These are phyloP conservation scores for Diadophis punctatus DNA, from an alignment of 2,113 vertebrate species.

Conservation along the genomic window DNA sequence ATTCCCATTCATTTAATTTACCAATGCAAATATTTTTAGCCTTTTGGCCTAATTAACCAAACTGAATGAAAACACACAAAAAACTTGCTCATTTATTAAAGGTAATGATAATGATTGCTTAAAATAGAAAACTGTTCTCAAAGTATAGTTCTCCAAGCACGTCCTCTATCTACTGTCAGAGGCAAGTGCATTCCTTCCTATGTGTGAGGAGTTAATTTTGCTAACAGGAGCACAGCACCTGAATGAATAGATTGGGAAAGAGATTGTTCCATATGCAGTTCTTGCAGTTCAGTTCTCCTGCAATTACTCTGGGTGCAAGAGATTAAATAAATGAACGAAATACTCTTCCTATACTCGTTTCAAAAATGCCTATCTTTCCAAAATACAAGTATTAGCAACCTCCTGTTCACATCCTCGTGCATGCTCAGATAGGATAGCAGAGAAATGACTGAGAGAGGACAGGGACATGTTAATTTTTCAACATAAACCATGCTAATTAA, in stretches of 20 bases:
- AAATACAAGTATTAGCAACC: not conserved
- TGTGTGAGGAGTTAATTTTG: not conserved
- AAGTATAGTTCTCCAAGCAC: not conserved
- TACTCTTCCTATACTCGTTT: not conserved
- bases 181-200: not conserved
- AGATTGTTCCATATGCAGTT: not conserved
- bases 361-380: not conserved
- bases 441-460: not conserved
- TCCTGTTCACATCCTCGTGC: not conserved
- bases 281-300: not conserved
- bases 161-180: not conserved
- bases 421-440: not conserved
- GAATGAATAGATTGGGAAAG: not conserved
- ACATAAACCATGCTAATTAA: not conserved
- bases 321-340: not conserved
- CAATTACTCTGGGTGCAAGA: not conserved
- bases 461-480: not conserved
- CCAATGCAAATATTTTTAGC: not conserved
- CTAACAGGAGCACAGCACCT: not conserved
- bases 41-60: not conserved
- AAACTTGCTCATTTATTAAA: not conserved
- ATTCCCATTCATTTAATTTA: not conserved
- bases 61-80: not conserved
- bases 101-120: not conserved
- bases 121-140: not conserved